phyloP scores from a whole-genome alignment of 1,140 invertebrate genomes.

The Paralvinella palmiformis region DNA sequence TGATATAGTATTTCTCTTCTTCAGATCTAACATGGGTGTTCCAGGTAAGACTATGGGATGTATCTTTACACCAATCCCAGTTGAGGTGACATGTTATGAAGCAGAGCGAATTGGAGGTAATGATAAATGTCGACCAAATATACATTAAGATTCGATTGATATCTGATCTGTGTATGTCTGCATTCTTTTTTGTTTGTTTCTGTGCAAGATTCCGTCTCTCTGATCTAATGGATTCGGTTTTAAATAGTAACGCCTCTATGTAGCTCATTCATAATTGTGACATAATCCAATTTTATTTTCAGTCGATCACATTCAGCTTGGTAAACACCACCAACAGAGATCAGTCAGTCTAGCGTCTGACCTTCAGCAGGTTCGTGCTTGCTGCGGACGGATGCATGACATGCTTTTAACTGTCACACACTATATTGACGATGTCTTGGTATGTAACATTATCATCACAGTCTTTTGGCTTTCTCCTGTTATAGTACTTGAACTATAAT shows the following conservation, averaged over 20 bases:
- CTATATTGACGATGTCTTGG: constrained; percentile 74
- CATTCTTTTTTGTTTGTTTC: no score
- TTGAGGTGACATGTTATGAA: constrained; percentile 64
- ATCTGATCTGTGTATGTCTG: no score
- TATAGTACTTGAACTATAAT: no score
- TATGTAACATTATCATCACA: constrained; percentile 28
- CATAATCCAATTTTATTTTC: no score
- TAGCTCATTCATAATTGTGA: no score
- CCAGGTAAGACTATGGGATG: constrained; percentile 85
- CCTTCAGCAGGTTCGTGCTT: constrained; percentile 77
- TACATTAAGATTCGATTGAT: no score
- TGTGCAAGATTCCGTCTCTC: no score
- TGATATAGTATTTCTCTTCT: no score
- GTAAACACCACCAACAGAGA: constrained; percentile 46
- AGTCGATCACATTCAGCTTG: constrained; percentile 61
- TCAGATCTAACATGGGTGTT: constrained; percentile 68
- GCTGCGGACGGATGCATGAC: constrained; percentile 66
- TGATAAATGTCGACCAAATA: no score
- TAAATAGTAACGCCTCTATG: no score
- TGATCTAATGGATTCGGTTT: no score
- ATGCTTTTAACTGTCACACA: constrained; percentile 73
- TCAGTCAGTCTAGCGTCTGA: constrained; percentile 74
- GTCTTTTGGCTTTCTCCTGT: neutral
- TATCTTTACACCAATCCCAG: constrained; percentile 85
- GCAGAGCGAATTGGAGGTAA: constrained; percentile 70